Evolutionary conservation across 2,113 vertebrate genomes (phyloP).

Genomic region (Ranitomeya variabilis): DNA sequence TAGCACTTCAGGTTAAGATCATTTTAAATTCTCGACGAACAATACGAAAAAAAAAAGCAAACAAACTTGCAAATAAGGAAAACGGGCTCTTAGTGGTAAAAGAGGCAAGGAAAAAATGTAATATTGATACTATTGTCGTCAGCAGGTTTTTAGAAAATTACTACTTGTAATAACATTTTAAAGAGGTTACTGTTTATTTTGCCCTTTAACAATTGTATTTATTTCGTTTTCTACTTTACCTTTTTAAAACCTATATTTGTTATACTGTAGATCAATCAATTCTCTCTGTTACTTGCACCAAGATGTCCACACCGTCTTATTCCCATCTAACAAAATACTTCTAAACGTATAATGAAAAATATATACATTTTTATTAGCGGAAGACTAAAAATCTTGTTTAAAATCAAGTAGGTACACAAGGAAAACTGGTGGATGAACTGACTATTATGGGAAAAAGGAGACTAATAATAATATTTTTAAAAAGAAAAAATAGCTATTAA

Average conservation of each 20-base stretch:
- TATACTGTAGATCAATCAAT: background rate
- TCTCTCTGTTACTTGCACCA: background rate
- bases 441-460: no score
- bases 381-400: no score
- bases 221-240: background rate
- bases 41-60: constrained; percentile 49
- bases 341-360: no score
- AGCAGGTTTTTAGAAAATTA: background rate
- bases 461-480: no score
- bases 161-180: background rate
- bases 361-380: no score
- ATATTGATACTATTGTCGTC: constrained; percentile 39
- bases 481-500: no score
- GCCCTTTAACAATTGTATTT: background rate
- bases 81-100: constrained; percentile 82
- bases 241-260: background rate
- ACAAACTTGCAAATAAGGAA: constrained; percentile 36
- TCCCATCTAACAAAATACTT: background rate
- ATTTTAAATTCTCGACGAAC: constrained; percentile 68
- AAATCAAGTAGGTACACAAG: no score
- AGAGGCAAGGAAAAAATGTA: constrained; percentile 64
- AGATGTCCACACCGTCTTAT: background rate
- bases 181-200: background rate
- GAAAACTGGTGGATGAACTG: no score
- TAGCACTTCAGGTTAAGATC: constrained; percentile 71